A percentile compares a stretch with the other conserved stretches of the same genome.
Evolutionary conservation across 2,797 vertebrate genomes (phyloP).

Genomic region (Sitta carolinensis): DNA sequence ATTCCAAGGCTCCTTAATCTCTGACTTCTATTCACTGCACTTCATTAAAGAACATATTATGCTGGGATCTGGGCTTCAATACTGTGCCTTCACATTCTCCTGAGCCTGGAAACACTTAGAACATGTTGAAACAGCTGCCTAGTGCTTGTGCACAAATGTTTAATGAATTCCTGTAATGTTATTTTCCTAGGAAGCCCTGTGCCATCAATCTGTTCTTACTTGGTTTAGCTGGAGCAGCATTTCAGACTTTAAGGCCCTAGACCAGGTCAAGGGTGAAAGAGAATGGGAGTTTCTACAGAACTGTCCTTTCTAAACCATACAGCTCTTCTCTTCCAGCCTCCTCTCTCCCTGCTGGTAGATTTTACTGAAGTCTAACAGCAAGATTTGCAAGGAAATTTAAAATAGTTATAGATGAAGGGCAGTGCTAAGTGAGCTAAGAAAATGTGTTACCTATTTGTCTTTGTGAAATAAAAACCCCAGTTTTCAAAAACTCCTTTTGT

Average conservation of each 20-base stretch:
- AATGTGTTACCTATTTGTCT: neutral
- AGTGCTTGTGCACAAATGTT: neutral
- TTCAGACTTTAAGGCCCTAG: neutral
- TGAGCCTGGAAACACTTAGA: neutral
- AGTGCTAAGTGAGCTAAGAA: neutral
- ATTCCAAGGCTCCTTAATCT: constrained; percentile 47
- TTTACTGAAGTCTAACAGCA: neutral
- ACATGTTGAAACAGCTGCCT: neutral
- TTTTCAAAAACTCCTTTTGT: neutral
- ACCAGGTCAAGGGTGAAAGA: neutral
- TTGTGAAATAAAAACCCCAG: neutral
- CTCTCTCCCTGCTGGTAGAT: neutral
- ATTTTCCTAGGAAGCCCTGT: neutral
- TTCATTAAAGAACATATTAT: constrained; percentile 35
- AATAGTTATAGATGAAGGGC: neutral
- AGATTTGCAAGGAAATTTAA: neutral
- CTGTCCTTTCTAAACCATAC: neutral
- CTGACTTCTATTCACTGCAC: neutral
- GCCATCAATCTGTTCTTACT: neutral
- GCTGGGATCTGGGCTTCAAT: neutral
- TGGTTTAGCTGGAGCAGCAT: neutral
- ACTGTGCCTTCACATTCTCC: neutral
- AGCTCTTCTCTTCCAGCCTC: neutral
- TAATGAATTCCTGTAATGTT: neutral
- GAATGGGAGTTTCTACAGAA: neutral